These are phyloP conservation scores for Arion vulgaris DNA, from an alignment of 1,140 invertebrate species.

Conservation along the genomic window DNA sequence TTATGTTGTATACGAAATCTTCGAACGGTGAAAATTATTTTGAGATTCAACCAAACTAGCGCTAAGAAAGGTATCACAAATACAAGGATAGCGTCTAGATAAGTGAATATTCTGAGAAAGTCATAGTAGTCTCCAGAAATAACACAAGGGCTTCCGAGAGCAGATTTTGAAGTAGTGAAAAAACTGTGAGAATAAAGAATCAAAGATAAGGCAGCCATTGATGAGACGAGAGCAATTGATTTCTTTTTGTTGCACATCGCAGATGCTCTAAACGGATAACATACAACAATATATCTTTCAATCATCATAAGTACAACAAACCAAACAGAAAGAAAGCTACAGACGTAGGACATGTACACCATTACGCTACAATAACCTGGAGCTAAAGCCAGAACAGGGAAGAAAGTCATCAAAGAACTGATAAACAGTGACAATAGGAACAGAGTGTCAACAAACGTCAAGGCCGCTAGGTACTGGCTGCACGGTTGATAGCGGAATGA, in stretches of 20 bases:
- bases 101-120: constrained; percentile 75
- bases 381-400: constrained; percentile 69
- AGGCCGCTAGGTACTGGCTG: constrained; percentile 77
- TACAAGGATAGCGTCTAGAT: constrained; percentile 76
- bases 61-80: constrained; percentile 75
- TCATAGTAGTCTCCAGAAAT: constrained; percentile 44
- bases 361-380: constrained; percentile 59
- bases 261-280: constrained; percentile 67
- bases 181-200: constrained; percentile 62
- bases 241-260: constrained; percentile 61
- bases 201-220: constrained; percentile 51
- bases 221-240: constrained; percentile 44
- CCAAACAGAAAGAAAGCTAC: constrained; percentile 70
- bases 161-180: constrained; percentile 44
- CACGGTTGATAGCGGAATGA: constrained; percentile 77
- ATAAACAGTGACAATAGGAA: constrained; percentile 74
- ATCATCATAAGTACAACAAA: constrained; percentile 71
- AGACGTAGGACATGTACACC: constrained; percentile 67
- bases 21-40: constrained; percentile 49
- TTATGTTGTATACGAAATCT: constrained; percentile 48
- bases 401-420: constrained; percentile 75
- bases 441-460: constrained; percentile 76
- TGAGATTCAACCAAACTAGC: constrained; percentile 76
- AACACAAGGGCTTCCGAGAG: constrained; percentile 32
- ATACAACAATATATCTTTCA: constrained; percentile 70